Evolutionary conservation across 1,140 invertebrate genomes (phyloP).

Genomic region (Drosophila mojavensis): DNA sequence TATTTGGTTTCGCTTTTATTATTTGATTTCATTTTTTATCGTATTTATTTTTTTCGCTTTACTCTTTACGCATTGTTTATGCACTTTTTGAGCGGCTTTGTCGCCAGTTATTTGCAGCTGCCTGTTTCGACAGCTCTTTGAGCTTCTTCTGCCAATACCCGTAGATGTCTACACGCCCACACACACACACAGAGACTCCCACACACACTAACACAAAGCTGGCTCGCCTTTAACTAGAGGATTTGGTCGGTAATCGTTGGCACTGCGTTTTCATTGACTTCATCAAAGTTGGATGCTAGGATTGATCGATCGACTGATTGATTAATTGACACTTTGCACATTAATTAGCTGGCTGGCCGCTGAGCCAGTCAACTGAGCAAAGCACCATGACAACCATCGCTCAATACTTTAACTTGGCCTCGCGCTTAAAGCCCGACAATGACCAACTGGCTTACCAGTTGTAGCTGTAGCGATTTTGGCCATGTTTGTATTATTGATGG

Average conservation of each 20-base stretch:
- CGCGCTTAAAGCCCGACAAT: conserved; percentile 43
- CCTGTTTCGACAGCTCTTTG: conserved; percentile 70
- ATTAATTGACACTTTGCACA: conserved; percentile 82
- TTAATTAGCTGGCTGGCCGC: conserved; percentile 64
- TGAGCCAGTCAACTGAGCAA: conserved; percentile 22
- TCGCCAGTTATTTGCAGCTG: conserved; percentile 69
- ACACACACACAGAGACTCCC: conserved; percentile 15
- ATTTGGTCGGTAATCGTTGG: conserved; percentile 43
- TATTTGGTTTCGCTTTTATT: conserved; percentile 36
- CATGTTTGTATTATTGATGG: conserved; percentile 18
- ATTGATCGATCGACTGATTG: conserved; percentile 76
- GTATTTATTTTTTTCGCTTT: conserved; percentile 14
- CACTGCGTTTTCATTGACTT: conserved; percentile 47
- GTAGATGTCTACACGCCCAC: conserved; percentile 49
- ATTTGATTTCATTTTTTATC: conserved; percentile 44
- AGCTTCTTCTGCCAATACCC: conserved; percentile 54
- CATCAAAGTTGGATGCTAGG: conserved; percentile 38
- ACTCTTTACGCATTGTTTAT: conserved; percentile 38
- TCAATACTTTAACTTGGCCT: conserved; percentile 34
- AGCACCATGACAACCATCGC: conserved; percentile 1
- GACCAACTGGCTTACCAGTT: neutral
- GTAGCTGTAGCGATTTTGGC: neutral
- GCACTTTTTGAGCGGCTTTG: conserved; percentile 53
- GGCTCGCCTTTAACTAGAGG: conserved; percentile 33
- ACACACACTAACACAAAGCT: neutral